A percentile compares a stretch with the other conserved stretches of the same genome.
phyloP scores from a whole-genome alignment of 2,888 invertebrate genomes.

The Philopedon plagiatum region DNA sequence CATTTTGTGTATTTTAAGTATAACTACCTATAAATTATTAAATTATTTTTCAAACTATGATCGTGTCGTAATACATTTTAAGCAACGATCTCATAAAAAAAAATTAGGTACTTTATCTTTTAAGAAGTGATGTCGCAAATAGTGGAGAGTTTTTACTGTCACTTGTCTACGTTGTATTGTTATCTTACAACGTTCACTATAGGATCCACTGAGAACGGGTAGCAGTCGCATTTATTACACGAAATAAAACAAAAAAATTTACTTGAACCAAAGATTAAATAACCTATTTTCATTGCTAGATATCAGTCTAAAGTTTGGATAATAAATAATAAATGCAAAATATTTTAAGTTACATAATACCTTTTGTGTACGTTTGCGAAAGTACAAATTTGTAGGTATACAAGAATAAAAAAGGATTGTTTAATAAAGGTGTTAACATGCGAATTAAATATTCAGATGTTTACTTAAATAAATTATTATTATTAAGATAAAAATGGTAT shows the following conservation, averaged over 20 bases:
- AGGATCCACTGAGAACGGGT: too few species aligned
- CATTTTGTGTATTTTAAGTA: constrained; percentile 19
- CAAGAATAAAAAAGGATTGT: constrained; percentile 42
- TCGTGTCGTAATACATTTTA: constrained; percentile 18
- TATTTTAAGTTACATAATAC: constrained; percentile 19
- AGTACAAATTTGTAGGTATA: constrained; percentile 36
- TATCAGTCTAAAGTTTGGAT: background rate
- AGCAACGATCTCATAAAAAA: background rate
- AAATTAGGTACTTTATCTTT: background rate
- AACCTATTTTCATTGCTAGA: too few species aligned
- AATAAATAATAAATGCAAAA: background rate
- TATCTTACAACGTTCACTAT: too few species aligned
- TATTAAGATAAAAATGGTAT: constrained; percentile 40
- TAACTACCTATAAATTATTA: constrained; percentile 27
- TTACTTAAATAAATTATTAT: constrained; percentile 49
- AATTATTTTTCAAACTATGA: constrained; percentile 28
- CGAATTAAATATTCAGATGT: constrained; percentile 46
- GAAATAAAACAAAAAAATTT: too few species aligned
- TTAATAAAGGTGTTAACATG: constrained; percentile 45
- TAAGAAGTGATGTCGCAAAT: background rate
- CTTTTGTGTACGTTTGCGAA: constrained; percentile 25
- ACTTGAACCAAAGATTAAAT: too few species aligned
- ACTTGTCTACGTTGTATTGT: too few species aligned
- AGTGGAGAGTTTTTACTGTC: too few species aligned
- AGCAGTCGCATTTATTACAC: too few species aligned